phyloP scores from a whole-genome alignment of 2,888 invertebrate genomes.

The Zonitis immaculata region DNA sequence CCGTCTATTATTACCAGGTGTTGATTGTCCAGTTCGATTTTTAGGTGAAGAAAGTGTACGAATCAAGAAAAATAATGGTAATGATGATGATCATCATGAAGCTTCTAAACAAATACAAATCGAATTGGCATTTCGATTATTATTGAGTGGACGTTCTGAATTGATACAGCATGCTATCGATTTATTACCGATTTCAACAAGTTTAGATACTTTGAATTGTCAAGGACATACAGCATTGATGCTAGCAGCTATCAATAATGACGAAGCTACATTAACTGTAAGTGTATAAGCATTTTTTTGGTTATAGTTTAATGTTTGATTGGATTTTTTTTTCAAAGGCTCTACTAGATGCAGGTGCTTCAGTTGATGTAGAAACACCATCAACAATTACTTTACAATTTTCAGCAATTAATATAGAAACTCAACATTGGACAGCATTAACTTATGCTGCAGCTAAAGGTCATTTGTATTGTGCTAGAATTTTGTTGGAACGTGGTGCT shows the following conservation, averaged over 20 bases:
- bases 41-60: constrained; percentile 59
- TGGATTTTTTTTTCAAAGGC: constrained; percentile 31
- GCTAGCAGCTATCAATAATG: constrained; percentile 75
- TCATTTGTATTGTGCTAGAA: constrained; percentile 51
- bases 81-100: constrained; percentile 43
- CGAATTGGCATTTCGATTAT: constrained; percentile 74
- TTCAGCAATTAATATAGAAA: constrained; percentile 59
- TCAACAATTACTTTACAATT: constrained; percentile 54
- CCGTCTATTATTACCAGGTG: constrained; percentile 76
- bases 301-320: neutral
- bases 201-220: constrained; percentile 72
- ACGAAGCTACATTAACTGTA: constrained; percentile 67
- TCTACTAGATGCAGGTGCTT: constrained; percentile 68
- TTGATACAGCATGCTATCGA: constrained; percentile 72
- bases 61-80: constrained; percentile 41
- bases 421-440: constrained; percentile 82
- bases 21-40: constrained; percentile 80
- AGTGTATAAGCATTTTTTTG: too few relatives aligned
- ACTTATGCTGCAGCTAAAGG: constrained; percentile 73
- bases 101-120: constrained; percentile 49
- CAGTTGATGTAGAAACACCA: constrained; percentile 78
- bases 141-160: constrained; percentile 75
- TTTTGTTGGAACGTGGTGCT: constrained; percentile 75
- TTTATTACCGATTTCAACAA: constrained; percentile 64
- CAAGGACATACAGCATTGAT: constrained; percentile 78